Evolutionary conservation across 2,797 vertebrate genomes (phyloP).

Genomic region (Malurus leucopterus): DNA sequence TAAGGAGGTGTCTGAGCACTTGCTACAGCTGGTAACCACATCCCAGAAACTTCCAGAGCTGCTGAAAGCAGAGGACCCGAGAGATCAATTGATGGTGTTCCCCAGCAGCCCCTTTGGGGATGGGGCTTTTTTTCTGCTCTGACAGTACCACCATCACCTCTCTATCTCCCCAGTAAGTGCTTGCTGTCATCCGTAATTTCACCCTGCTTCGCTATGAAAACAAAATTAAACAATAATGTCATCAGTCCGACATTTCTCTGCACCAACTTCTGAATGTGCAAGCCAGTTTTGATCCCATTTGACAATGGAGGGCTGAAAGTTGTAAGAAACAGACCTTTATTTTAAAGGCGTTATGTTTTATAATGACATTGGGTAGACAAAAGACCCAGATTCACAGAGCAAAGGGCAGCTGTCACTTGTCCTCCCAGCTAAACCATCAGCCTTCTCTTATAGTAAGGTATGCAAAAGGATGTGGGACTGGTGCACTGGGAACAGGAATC

Average conservation of each 20-base stretch:
- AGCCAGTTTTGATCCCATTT: not conserved
- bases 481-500: not conserved
- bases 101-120: not conserved
- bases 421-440: not conserved
- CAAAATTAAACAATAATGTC: not conserved
- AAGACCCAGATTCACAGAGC: not conserved
- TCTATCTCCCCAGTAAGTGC: not conserved
- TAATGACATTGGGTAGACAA: fast-evolving
- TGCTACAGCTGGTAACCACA: not conserved
- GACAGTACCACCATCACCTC: not conserved
- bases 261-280: not conserved
- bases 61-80: not conserved
- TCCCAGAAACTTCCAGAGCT: not conserved
- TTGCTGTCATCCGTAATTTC: not conserved
- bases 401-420: not conserved
- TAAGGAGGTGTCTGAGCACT: not conserved
- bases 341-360: not conserved
- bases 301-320: not conserved
- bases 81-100: not conserved
- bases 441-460: not conserved
- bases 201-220: not conserved
- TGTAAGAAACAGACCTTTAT: not conserved
- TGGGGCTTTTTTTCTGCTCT: not conserved
- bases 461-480: not conserved
- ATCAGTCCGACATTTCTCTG: not conserved